Evolutionary conservation across 2,888 invertebrate genomes (phyloP).

Genomic region (Anthrax anthrax): DNA sequence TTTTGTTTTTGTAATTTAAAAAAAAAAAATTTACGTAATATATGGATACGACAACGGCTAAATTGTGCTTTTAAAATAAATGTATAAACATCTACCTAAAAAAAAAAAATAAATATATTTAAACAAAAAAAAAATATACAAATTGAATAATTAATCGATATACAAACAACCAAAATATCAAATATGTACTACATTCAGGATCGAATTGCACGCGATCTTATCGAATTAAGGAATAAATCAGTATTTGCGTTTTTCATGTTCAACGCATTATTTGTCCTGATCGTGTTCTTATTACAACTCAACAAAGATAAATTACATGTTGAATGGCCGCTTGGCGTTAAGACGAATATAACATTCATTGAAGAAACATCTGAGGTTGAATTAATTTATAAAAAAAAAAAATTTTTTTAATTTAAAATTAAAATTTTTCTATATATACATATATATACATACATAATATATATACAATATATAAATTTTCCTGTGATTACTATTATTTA

Average conservation of each 20-base stretch:
- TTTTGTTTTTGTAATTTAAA: conserved; percentile 13
- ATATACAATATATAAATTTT: background rate
- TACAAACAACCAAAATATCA: background rate
- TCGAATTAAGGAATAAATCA: conserved; percentile 92
- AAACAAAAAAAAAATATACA: conserved; percentile 6
- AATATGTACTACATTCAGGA: conserved; percentile 34
- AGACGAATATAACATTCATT: conserved; percentile 86
- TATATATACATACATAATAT: background rate
- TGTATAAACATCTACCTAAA: background rate
- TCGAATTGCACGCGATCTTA: conserved; percentile 76
- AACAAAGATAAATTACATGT: conserved; percentile 97
- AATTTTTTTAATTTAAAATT: conserved; percentile 4
- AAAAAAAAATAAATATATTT: background rate
- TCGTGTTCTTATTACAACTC: conserved; percentile 96
- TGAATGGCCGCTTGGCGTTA: conserved; percentile 91
- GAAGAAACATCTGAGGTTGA: conserved; percentile 84
- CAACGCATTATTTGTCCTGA: conserved; percentile 97
- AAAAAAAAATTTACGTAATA: conserved; percentile 7
- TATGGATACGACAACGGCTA: conserved; percentile 1
- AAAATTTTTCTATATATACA: background rate
- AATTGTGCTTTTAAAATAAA: background rate
- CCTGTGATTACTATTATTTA: too few species aligned
- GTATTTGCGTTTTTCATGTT: conserved; percentile 98
- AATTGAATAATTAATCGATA: background rate
- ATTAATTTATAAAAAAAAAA: conserved; percentile 14